A percentile compares a stretch with the other conserved stretches of the same genome.
Evolutionary conservation across 2,888 invertebrate species (phyloP).

Genomic region (Apotomis betuletana): DNA sequence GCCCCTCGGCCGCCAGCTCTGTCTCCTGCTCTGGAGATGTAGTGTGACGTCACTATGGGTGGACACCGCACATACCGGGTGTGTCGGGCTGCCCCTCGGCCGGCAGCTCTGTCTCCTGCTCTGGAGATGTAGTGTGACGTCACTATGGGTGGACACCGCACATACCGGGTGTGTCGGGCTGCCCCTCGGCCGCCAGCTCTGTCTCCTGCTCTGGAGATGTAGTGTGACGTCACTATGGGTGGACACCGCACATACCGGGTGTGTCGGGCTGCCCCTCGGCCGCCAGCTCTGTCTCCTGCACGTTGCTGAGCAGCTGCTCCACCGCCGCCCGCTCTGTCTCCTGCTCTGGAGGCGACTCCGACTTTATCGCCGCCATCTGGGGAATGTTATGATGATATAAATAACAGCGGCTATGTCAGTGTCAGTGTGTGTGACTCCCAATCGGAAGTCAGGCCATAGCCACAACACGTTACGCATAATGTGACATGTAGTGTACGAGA

Average conservation of each 20-base stretch:
- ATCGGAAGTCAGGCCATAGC: conserved; percentile 71
- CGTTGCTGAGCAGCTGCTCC: conserved; percentile 39
- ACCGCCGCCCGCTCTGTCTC: conserved; percentile 42
- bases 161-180: conserved; percentile 12
- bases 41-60: too few relatives aligned
- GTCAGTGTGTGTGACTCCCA: too few relatives aligned
- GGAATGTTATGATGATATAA: too few relatives aligned
- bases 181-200: not conserved
- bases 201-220: not conserved
- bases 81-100: too few relatives aligned
- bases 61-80: too few relatives aligned
- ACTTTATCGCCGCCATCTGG: conserved; percentile 16
- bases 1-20: too few relatives aligned
- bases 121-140: too few relatives aligned
- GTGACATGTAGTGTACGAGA: conserved; percentile 80
- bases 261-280: not conserved
- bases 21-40: too few relatives aligned
- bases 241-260: conserved; percentile 20
- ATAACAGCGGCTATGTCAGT: too few relatives aligned
- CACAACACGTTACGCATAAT: conserved; percentile 85
- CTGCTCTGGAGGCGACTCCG: conserved; percentile 49
- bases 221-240: too few relatives aligned
- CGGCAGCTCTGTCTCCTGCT: not conserved
- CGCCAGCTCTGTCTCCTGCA: conserved; percentile 17
- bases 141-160: not conserved